Evolutionary conservation across 2,797 vertebrate genomes (phyloP).

Genomic region (Vipera latastei): DNA sequence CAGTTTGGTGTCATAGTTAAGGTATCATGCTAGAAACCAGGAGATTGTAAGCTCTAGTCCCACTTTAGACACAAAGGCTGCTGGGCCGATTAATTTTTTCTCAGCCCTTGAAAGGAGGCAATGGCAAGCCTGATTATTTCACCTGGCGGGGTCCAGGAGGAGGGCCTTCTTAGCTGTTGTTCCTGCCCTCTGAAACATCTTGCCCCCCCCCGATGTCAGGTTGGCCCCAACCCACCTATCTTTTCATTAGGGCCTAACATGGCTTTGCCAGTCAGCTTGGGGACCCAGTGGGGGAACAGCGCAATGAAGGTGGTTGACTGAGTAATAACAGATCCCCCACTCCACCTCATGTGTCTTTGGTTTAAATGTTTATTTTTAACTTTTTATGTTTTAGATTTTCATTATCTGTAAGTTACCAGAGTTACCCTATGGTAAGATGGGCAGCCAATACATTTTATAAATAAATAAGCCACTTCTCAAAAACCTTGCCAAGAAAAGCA

Average conservation of each 20-base stretch:
- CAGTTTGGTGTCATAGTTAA: background rate
- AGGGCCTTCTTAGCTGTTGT: background rate
- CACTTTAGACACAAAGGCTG: background rate
- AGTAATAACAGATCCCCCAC: background rate
- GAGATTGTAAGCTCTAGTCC: background rate
- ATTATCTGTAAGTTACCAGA: background rate
- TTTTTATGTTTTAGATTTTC: background rate
- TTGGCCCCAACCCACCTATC: background rate
- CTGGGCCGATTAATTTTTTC: background rate
- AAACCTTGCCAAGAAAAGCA: background rate
- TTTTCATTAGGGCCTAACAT: background rate
- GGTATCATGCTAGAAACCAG: background rate
- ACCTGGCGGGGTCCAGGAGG: background rate
- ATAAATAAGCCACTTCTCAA: background rate
- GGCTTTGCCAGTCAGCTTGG: background rate
- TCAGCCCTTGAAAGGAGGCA: background rate
- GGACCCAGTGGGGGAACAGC: background rate
- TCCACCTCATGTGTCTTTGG: background rate
- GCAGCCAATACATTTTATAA: background rate
- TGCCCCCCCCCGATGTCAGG: background rate
- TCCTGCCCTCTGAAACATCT: background rate
- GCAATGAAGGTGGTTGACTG: background rate
- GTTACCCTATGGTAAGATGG: background rate
- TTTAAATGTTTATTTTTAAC: background rate
- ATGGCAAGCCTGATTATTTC: background rate